Base-by-base conservation (phyloP, 2,888 invertebrate species). In the Pandemis heparana region DNA sequence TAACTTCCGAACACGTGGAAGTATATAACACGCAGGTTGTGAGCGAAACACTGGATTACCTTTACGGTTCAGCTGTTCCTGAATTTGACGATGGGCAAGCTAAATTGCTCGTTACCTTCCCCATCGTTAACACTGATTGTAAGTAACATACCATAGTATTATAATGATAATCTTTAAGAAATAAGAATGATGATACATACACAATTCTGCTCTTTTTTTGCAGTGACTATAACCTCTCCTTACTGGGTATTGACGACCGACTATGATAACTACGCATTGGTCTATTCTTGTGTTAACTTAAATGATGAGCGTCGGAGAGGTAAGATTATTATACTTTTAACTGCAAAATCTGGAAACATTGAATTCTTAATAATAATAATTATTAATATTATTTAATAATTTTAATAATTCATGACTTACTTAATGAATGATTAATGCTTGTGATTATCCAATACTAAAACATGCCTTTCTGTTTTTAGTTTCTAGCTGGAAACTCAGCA, bases 221-320 rank as follows among this genome's bases (percentile, higher is more conserved):
- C 69, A 78, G 78, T 70, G 9, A 60, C 61, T 2, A 14, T 9
- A 3, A 61, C 59, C 46, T 71, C 75, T 12, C 74, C 78, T 5
- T 79, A 77, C 51, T 95, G 95, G 95, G 85, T 96, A 32, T 79
- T 96, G 43, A 95, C 92, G 59, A 95, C 96, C 0, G 96, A 96
- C 82, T 96, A 96, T 81, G 87, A 87, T 0, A 89, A 88, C 76
- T 95, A 94, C 77, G 87, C 95, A 1, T 94, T 96, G 0, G 95
- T 77, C 0, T 77, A 77, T 59, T 67, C 76, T n/a, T 78, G 78
- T 65, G 65, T 60, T 0, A 77, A 78, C 32, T 38, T 60, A 0
- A 56, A 39, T 18, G 62, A 65, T 1, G 76, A 77, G 14, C 48
- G 38, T 10, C 70, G 76, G 23, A 64, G 73, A 71, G 76, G 78